Base-by-base conservation (phyloP, 2,797 vertebrate genomes). In the Pseudochaenichthys georgianus region DNA sequence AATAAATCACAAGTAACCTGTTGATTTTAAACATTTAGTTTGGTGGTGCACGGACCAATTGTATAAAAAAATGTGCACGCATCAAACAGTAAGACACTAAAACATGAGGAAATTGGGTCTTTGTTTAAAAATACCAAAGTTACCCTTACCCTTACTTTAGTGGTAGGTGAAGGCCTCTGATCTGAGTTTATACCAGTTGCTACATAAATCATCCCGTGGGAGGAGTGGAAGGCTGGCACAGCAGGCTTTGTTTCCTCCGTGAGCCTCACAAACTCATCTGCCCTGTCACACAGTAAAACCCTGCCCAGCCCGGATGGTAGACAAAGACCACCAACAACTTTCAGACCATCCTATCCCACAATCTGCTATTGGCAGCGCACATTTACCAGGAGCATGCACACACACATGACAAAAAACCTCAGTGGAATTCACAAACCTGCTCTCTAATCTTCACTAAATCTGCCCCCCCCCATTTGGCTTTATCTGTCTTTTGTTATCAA, bases 401-500 rank as follows among this genome's bases (percentile, higher is more conserved):
- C 71, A 63, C 73, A 81, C 80, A 84, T 45, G 74, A 69, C 17
- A 77, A 82, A 71, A 78, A 84, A 77, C 76, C 73, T 87, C 76
- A 48, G 77, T 61, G 84, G 65, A 90, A 88, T 59, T 82, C 86
- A 80, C 82, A 90, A 91, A 92, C 88, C 71, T 89, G 78, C 89
- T 92, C 45, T 17, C 70, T 91, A 88, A 94, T 87, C 86, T 85
- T 80, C 53, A 70, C 84, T 93, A 88, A 91, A 91, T 87, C 73
- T 45, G 68, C 70, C 78, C 78, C 23, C 60, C 60, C 50, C 81
- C 75, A 57, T 79, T 88, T 82, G 78, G 87, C 88, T 92, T 94
- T 93, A 94, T 94, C 86, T 90, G 89, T 83, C 94, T 92, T 95
- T 94, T 95, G 93, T 95, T 93, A 86, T 87, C 87, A 88, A 71